Conservation (phyloP, 2,113 vertebrate species). For the Calyptommatus sinebrachiatus region DNA sequence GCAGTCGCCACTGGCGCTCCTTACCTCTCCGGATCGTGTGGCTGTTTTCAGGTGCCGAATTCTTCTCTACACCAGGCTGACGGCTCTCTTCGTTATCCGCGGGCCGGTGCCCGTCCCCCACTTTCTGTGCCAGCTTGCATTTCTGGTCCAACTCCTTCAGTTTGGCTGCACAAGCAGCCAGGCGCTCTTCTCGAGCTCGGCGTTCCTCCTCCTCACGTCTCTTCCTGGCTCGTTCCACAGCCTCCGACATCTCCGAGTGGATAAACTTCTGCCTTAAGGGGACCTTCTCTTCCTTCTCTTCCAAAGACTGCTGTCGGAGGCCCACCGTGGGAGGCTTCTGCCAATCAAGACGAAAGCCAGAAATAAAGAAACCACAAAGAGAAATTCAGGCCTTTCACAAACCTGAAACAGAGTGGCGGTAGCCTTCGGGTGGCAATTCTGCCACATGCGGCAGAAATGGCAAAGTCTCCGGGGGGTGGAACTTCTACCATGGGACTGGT, state of each 20-base stretch:
- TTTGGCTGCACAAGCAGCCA: constrained; percentile 94
- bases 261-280: constrained; percentile 85
- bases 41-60: constrained; percentile 72
- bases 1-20: not conserved
- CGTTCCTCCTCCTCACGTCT: constrained; percentile 93
- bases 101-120: constrained; percentile 74
- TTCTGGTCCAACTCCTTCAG: constrained; percentile 96
- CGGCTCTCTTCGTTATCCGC: constrained; percentile 68
- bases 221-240: constrained; percentile 88
- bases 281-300: constrained; percentile 88
- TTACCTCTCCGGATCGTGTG: constrained; percentile 80
- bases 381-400: not conserved
- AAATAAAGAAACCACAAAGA: not conserved
- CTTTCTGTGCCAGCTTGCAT: constrained; percentile 79
- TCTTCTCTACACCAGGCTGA: constrained; percentile 75
- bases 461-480: no score
- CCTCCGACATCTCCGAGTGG: constrained; percentile 89
- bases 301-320: constrained; percentile 73
- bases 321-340: constrained; percentile 68
- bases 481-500: no score
- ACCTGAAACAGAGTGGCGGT: not conserved
- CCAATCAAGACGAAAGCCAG: not conserved
- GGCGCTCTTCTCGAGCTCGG: constrained; percentile 86
- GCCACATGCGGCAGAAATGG: no score
- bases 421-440: no score